Percentiles rank a stretch among this genome's conserved stretches.
Conservation (phyloP, 1,140 invertebrate genomes). For the Lethrus apterus region DNA sequence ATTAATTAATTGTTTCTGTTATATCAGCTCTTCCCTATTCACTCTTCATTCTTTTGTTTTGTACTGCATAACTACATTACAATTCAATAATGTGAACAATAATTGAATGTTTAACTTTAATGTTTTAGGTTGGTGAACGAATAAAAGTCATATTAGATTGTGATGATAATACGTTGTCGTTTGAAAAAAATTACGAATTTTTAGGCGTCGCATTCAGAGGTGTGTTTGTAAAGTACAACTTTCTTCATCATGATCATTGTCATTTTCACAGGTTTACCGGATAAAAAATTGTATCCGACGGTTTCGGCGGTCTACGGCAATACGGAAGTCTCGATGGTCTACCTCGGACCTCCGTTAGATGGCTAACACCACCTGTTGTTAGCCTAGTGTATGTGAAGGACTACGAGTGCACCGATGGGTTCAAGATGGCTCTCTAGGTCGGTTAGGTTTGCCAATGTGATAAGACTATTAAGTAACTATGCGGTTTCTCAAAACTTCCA, state of each 20-base stretch:
- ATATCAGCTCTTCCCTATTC: no score
- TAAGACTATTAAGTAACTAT: slow-evolving; percentile 19
- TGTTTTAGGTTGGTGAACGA: slow-evolving; percentile 83
- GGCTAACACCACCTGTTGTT: slow-evolving; percentile 57
- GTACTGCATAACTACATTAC: neutral
- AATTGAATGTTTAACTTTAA: slow-evolving; percentile 17
- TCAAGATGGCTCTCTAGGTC: slow-evolving; percentile 27
- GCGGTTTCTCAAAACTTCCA: slow-evolving; percentile 15
- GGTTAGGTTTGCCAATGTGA: slow-evolving; percentile 40
- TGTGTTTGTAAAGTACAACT: slow-evolving; percentile 30
- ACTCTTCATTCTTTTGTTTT: neutral
- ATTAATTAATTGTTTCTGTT: neutral
- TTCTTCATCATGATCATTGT: neutral
- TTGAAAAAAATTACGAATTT: slow-evolving; percentile 99
- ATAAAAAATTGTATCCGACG: slow-evolving; percentile 89
- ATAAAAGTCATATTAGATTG: slow-evolving; percentile 96
- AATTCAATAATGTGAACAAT: neutral
- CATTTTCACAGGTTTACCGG: slow-evolving; percentile 70
- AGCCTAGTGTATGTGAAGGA: slow-evolving; percentile 21
- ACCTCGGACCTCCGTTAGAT: slow-evolving; percentile 88
- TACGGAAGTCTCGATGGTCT: slow-evolving; percentile 99
- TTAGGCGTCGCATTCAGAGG: slow-evolving; percentile 95
- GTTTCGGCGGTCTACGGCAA: slow-evolving; percentile 98
- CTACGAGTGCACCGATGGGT: slow-evolving; percentile 2
- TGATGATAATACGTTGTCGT: slow-evolving; percentile 93